Evolutionary conservation across 2,797 vertebrate species (phyloP).

Genomic region (Arnoldichthys spilopterus): DNA sequence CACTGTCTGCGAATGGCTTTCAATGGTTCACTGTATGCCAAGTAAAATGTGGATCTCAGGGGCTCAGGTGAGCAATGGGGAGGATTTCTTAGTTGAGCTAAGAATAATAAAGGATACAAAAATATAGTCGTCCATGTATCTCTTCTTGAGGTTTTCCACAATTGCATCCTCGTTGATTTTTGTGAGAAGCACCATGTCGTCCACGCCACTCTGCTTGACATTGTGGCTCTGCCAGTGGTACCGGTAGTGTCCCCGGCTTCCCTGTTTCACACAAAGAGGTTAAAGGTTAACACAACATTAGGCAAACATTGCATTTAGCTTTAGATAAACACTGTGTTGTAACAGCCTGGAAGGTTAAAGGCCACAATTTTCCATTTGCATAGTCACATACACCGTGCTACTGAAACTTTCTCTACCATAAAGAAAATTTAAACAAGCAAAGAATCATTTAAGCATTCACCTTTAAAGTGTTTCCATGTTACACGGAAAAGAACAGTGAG

Average conservation of each 20-base stretch:
- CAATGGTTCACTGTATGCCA: not conserved
- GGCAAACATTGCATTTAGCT: not conserved
- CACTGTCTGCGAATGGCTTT: not conserved
- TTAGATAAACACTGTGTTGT: not conserved
- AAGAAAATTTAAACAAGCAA: no score
- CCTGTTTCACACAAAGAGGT: conserved; percentile 78
- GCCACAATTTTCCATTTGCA: not conserved
- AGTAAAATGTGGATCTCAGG: not conserved
- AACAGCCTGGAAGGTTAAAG: not conserved
- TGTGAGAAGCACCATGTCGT: conserved; percentile 96
- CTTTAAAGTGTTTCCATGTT: no score
- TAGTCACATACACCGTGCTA: not conserved
- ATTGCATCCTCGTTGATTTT: conserved; percentile 96
- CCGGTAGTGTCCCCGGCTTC: conserved; percentile 95
- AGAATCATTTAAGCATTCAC: no score
- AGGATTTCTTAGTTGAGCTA: not conserved
- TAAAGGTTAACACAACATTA: conserved; percentile 48
- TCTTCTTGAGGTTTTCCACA: conserved; percentile 94
- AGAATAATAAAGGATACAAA: conserved; percentile 88
- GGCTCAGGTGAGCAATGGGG: not conserved
- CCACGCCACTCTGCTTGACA: conserved; percentile 96
- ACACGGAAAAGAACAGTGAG: no score
- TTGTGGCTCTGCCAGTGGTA: conserved; percentile 99
- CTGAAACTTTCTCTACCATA: not conserved
- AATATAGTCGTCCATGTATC: conserved; percentile 96